phyloP scores from a whole-genome alignment of 2,888 invertebrate species.

The Drosophila sordidula region DNA sequence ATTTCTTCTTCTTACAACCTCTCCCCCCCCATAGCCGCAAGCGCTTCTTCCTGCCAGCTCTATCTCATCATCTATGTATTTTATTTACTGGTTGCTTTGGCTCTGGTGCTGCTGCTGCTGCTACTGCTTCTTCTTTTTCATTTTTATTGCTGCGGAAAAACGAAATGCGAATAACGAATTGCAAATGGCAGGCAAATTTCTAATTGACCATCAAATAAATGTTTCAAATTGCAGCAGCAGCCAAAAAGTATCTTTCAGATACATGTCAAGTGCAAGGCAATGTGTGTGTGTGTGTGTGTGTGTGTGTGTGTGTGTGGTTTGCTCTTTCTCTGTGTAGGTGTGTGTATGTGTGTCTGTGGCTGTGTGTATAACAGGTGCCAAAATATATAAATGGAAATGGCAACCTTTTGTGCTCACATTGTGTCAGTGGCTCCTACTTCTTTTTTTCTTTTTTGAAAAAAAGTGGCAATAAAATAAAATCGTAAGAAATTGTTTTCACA shows the following conservation, averaged over 20 bases:
- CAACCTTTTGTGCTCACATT: slow-evolving; percentile 61
- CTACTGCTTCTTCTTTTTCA: slow-evolving; percentile 29
- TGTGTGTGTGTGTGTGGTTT: not conserved
- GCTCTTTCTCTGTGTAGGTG: not conserved
- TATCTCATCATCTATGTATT: slow-evolving; percentile 68
- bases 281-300: slow-evolving; percentile 15
- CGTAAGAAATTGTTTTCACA: slow-evolving; percentile 40
- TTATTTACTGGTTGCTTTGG: slow-evolving; percentile 61
- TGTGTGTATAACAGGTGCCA: slow-evolving; percentile 72
- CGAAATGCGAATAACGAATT: slow-evolving; percentile 60
- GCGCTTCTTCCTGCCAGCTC: slow-evolving; percentile 41
- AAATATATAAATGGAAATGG: slow-evolving; percentile 52
- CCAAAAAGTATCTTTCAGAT: slow-evolving; percentile 51
- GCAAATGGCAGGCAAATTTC: slow-evolving; percentile 68
- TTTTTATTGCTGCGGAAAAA: slow-evolving; percentile 62
- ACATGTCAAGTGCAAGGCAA: slow-evolving; percentile 64
- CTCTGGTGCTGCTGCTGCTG: slow-evolving; percentile 18
- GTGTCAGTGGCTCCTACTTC: slow-evolving; percentile 15
- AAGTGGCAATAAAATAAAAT: slow-evolving; percentile 37
- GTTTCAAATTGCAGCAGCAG: slow-evolving; percentile 53
- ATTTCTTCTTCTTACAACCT: slow-evolving; percentile 60
- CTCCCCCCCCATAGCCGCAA: not conserved
- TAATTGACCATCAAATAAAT: slow-evolving; percentile 74
- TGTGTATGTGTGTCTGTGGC: slow-evolving; percentile 12
- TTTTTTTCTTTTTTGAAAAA: slow-evolving; percentile 15